Base-by-base conservation (phyloP, 2,113 vertebrate genomes). In the Gymnobelideus leadbeateri region DNA sequence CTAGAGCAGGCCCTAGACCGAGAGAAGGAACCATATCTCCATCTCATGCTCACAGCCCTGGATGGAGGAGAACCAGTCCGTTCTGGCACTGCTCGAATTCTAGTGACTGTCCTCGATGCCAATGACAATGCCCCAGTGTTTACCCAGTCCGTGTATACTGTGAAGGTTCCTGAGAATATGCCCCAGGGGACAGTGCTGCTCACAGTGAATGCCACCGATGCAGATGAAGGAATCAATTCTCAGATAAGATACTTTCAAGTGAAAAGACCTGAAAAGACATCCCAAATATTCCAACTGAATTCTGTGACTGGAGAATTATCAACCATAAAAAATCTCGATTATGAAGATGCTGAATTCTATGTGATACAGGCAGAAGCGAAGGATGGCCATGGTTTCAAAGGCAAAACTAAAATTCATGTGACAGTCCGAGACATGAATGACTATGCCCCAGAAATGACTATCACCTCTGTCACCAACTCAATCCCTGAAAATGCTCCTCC, bases 61-160 rank as follows among this genome's bases (percentile, higher is more conserved):
- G 98, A 98, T 50, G 98, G 98, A 2, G 98, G 98, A 6, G 95
- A 92, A 51, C 98, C 98, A 28, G 95, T 97, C 51, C 97, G 54
- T 28, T 98, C 98, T 25, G 98, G 98, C 51, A 97, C 97, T 11
- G 97, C 98, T 89, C 91, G 10, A 7, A 98, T 98, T 92, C 93
- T 89, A 14, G 93, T 98, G 84, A 95, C 94, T 26, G 98, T 98
- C 7, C 91, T 98, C 9, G 98, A 98, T 97, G 96, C 0, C 14
- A 98, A 98, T 95, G 98, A 99, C 91, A 99, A 99, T 89, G 95
- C 97, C 1, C 98, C 98, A 9, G 89, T 97, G 0, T 99, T 98
- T 96, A 97, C 96, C 16, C 98, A 98, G 49, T 54, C 97, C 12
- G 68, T 97, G 5, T 99, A 99, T 61, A 97, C 97, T 28, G 89